Evolutionary conservation across 2,797 vertebrate genomes (phyloP).

Genomic region (Rhinogobio ventralis): DNA sequence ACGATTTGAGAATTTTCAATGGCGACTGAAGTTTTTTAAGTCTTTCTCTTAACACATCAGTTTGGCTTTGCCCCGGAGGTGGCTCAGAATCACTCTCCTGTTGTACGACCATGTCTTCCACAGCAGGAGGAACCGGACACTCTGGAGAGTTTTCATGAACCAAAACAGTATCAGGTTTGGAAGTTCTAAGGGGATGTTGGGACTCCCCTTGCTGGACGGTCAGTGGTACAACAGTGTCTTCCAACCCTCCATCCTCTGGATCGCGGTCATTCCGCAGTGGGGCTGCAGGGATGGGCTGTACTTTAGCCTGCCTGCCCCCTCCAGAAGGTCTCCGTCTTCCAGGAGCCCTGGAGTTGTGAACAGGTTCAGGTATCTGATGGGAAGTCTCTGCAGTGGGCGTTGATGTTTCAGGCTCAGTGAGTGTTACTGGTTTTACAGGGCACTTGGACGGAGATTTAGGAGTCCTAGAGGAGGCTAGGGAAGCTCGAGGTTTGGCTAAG

Average conservation of each 20-base stretch:
- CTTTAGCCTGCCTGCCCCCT: conserved; percentile 61
- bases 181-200: neutral
- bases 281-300: conserved; percentile 68
- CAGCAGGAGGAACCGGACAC: conserved; percentile 5
- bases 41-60: conserved; percentile 65
- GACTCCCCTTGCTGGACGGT: conserved; percentile 16
- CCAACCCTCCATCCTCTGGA: neutral
- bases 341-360: conserved; percentile 70
- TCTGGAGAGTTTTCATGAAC: conserved; percentile 3
- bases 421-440: conserved; percentile 64
- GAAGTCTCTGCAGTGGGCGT: conserved; percentile 55
- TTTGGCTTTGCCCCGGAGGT: conserved; percentile 66
- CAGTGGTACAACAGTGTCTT: neutral
- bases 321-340: conserved; percentile 61
- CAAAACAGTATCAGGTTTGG: neutral
- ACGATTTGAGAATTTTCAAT: conserved; percentile 37
- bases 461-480: conserved; percentile 68
- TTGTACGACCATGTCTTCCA: neutral
- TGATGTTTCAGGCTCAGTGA: conserved; percentile 55
- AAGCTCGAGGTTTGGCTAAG: conserved; percentile 81
- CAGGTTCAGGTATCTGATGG: conserved; percentile 46
- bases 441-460: conserved; percentile 74
- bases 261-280: conserved; percentile 29
- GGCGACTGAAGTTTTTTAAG: conserved; percentile 38
- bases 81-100: conserved; percentile 59